Evolutionary conservation across 2,113 vertebrate species (phyloP).

Genomic region (Antennarius striatus): DNA sequence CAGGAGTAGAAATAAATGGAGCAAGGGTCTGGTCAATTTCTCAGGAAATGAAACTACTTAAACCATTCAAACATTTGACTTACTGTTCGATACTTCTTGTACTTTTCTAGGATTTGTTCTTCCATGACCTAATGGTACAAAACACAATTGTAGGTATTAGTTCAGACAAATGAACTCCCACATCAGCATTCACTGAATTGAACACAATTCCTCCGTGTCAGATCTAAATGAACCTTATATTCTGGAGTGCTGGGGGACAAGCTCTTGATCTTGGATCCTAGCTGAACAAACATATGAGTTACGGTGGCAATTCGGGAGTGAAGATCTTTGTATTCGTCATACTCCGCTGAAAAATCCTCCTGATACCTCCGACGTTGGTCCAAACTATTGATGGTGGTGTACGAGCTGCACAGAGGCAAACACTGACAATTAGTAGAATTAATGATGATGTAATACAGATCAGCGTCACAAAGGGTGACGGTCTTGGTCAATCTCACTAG

Average conservation of each 20-base stretch:
- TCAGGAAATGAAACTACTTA: too few relatives aligned
- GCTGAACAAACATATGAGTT: slow-evolving; percentile 81
- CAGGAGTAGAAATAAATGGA: too few relatives aligned
- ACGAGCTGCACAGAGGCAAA: slow-evolving; percentile 67
- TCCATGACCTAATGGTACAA: slow-evolving; percentile 77
- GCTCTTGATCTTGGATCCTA: slow-evolving; percentile 84
- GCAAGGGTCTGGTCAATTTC: too few relatives aligned
- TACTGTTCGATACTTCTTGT: slow-evolving; percentile 86
- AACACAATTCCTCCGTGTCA: background rate
- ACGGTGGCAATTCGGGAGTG: slow-evolving; percentile 79
- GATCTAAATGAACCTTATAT: slow-evolving; percentile 74
- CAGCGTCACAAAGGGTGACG: background rate
- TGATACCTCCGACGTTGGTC: slow-evolving; percentile 81
- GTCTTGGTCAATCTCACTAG: background rate
- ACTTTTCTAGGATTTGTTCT: slow-evolving; percentile 86
- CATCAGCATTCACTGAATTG: background rate
- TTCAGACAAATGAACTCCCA: background rate
- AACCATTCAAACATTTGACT: slow-evolving; percentile 3
- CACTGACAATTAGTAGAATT: background rate
- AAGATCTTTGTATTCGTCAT: slow-evolving; percentile 80
- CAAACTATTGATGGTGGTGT: slow-evolving; percentile 64
- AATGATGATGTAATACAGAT: too few relatives aligned
- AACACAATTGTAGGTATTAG: slow-evolving; percentile 17
- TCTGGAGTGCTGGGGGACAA: slow-evolving; percentile 80
- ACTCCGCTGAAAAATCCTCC: slow-evolving; percentile 84